phyloP scores from a whole-genome alignment of 2,113 vertebrate genomes.

The Triplophysa tibetana region DNA sequence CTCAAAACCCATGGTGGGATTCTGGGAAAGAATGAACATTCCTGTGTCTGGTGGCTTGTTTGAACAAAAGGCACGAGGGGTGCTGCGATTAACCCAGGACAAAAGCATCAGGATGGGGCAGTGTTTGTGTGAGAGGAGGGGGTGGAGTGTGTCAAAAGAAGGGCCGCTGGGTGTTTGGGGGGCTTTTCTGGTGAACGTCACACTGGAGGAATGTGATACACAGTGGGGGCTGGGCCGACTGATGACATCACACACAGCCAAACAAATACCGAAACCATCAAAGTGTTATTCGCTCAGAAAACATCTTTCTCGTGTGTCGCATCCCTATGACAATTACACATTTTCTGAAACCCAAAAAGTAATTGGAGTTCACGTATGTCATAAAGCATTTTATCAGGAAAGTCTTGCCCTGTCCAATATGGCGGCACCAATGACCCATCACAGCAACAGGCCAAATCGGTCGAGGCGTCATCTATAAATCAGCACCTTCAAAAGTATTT shows the following conservation, averaged over 20 bases:
- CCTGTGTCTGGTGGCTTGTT: constrained; percentile 65
- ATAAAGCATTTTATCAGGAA: too few relatives aligned
- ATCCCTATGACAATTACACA: too few relatives aligned
- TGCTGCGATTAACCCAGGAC: constrained; percentile 63
- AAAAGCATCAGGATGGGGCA: constrained; percentile 69
- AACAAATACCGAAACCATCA: constrained; percentile 58
- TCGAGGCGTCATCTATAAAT: too few relatives aligned
- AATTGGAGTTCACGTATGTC: too few relatives aligned
- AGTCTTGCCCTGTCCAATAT: too few relatives aligned
- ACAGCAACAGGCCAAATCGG: too few relatives aligned
- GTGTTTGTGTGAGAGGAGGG: constrained; percentile 67
- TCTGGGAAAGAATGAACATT: constrained; percentile 60
- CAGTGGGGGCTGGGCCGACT: constrained; percentile 70
- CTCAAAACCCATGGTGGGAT: neutral
- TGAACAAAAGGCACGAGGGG: constrained; percentile 71
- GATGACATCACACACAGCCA: constrained; percentile 55
- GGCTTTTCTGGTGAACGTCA: constrained; percentile 62
- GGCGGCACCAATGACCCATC: too few relatives aligned
- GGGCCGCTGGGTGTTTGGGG: constrained; percentile 1
- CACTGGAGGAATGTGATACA: constrained; percentile 69
- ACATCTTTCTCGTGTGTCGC: neutral
- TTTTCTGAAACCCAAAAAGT: too few relatives aligned
- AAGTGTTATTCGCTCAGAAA: constrained; percentile 38
- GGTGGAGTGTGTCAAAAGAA: constrained; percentile 16
- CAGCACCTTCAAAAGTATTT: too few relatives aligned